Evolutionary conservation across 2,888 invertebrate species (phyloP).

Genomic region (Pammene fasciana): DNA sequence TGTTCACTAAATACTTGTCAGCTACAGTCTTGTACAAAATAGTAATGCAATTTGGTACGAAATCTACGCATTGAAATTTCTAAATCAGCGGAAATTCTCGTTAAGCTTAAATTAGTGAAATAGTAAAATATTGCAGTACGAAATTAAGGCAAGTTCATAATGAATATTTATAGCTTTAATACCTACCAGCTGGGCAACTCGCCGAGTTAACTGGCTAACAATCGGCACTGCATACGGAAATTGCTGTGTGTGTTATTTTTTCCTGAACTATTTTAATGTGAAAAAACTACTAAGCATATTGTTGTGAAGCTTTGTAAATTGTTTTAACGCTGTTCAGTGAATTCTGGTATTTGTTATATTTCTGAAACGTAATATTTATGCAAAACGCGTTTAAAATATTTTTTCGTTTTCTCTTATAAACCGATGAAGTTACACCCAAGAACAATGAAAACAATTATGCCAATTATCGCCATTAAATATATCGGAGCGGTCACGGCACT

Average conservation of each 20-base stretch:
- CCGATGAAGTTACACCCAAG: no score
- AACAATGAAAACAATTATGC: no score
- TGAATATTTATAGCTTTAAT: slow-evolving; percentile 82
- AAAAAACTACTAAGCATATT: slow-evolving; percentile 36
- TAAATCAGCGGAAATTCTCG: slow-evolving; percentile 54
- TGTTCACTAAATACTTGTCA: slow-evolving; percentile 34
- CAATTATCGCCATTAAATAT: no score
- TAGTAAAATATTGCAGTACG: slow-evolving; percentile 75
- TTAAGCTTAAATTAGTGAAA: slow-evolving; percentile 75
- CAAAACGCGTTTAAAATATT: no score
- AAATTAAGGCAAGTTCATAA: slow-evolving; percentile 81
- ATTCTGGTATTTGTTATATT: background rate
- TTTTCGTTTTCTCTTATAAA: no score
- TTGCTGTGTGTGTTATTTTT: slow-evolving; percentile 66
- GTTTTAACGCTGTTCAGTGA: background rate
- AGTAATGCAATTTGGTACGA: slow-evolving; percentile 38
- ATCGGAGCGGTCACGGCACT: no score
- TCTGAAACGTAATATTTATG: no score
- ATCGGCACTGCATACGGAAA: slow-evolving; percentile 68
- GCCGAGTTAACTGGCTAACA: slow-evolving; percentile 64
- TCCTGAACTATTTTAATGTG: slow-evolving; percentile 42
- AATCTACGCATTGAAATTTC: slow-evolving; percentile 42
- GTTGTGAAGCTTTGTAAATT: slow-evolving; percentile 27
- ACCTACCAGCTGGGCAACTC: slow-evolving; percentile 69
- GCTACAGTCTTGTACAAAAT: slow-evolving; percentile 36